Conservation (phyloP, 1,140 invertebrate genomes). For the Temnothorax nylanderi region DNA sequence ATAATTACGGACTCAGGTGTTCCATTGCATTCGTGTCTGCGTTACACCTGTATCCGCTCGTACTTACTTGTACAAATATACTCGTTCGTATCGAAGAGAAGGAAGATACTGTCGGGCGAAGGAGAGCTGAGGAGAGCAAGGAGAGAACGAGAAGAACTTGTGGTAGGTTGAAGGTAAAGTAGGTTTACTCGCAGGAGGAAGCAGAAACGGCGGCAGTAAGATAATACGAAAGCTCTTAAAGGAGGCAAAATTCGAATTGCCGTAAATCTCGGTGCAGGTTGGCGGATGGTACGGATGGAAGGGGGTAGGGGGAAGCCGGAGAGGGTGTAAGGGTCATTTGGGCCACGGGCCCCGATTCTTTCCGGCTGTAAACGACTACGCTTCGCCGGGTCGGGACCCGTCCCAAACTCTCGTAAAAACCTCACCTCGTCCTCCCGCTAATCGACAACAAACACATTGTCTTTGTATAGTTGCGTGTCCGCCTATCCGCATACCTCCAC, state of each 20-base stretch:
- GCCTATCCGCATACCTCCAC: conserved; percentile 31
- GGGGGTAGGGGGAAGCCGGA: conserved; percentile 63
- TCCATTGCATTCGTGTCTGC: conserved; percentile 66
- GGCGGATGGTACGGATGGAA: conserved; percentile 18
- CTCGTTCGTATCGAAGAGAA: conserved; percentile 72
- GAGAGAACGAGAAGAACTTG: neutral
- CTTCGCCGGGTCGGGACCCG: conserved; percentile 29
- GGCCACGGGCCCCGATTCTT: conserved; percentile 82
- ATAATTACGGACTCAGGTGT: conserved; percentile 75
- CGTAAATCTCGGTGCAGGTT: conserved; percentile 78
- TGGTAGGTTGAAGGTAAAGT: conserved; percentile 31
- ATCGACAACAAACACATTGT: conserved; percentile 76
- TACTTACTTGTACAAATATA: conserved; percentile 79
- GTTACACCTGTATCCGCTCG: conserved; percentile 71
- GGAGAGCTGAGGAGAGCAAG: neutral
- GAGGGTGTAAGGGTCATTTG: conserved; percentile 77
- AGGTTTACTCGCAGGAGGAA: conserved; percentile 69
- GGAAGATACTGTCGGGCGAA: conserved; percentile 25
- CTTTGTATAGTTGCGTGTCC: conserved; percentile 69
- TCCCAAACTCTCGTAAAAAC: conserved; percentile 72
- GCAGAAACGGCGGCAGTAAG: conserved; percentile 76
- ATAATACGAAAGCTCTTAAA: conserved; percentile 80
- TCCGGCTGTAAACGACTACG: conserved; percentile 82
- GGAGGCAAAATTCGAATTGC: conserved; percentile 79
- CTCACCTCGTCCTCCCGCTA: conserved; percentile 73